These are phyloP conservation scores for Margaritifera margaritifera DNA, from an alignment of 2,888 invertebrate genomes.

Conservation along the genomic window DNA sequence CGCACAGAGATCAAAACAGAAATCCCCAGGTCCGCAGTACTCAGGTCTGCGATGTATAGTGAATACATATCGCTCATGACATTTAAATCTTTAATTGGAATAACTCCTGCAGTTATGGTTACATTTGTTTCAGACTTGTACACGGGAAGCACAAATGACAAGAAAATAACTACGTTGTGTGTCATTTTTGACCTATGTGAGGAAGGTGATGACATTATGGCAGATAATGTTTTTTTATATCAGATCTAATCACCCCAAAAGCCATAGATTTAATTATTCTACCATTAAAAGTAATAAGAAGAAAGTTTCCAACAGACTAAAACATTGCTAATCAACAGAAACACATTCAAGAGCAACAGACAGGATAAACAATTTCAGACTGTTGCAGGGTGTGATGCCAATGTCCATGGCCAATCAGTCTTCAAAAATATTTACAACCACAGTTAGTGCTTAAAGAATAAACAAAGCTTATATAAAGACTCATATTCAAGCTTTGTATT, in stretches of 20 bases:
- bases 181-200: conserved; percentile 25
- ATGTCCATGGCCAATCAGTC: too few species aligned
- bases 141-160: conserved; percentile 20
- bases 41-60: conserved; percentile 28
- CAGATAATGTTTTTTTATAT: conserved; percentile 25
- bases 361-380: too few species aligned
- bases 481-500: too few species aligned
- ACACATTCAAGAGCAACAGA: too few species aligned
- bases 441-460: too few species aligned
- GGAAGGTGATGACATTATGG: conserved; percentile 27
- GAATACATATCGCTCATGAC: conserved; percentile 31
- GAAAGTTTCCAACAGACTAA: too few species aligned
- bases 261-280: too few species aligned
- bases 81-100: conserved; percentile 23
- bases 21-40: conserved; percentile 15
- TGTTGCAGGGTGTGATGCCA: too few species aligned
- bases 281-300: too few species aligned
- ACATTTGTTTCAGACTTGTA: conserved; percentile 25
- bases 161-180: conserved; percentile 19
- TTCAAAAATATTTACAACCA: too few species aligned
- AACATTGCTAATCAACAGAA: too few species aligned
- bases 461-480: too few species aligned
- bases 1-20: conserved; percentile 30
- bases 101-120: conserved; percentile 21
- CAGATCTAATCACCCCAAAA: conserved; percentile 1